These are phyloP conservation scores for Malurus alboscapulatus DNA, from an alignment of 2,113 vertebrate species.

Conservation along the genomic window DNA sequence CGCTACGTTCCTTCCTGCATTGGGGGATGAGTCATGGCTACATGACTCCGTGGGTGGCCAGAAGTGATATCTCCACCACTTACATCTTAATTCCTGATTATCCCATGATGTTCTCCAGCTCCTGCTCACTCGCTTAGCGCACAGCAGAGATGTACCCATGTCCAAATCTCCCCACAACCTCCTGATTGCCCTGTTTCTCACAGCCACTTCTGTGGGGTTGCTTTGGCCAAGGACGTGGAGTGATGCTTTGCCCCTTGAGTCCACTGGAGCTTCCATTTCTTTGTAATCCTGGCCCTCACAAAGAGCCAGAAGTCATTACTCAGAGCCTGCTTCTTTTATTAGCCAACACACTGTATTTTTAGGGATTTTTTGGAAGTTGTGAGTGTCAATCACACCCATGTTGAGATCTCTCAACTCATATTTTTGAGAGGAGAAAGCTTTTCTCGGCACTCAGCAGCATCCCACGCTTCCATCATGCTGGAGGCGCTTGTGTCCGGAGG, in stretches of 20 bases:
- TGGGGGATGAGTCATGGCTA: slow-evolving; percentile 56
- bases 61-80: slow-evolving; percentile 51
- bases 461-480: not conserved
- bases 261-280: not conserved
- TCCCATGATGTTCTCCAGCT: slow-evolving; percentile 58
- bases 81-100: slow-evolving; percentile 51
- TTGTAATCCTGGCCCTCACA: not conserved
- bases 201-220: rapidly evolving
- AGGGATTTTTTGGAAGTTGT: not conserved
- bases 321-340: slow-evolving; percentile 42
- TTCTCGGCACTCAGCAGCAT: not conserved
- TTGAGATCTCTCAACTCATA: not conserved
- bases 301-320: not conserved
- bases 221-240: not conserved
- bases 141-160: not conserved
- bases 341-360: not conserved
- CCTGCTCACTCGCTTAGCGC: not conserved
- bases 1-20: slow-evolving; percentile 36
- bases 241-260: not conserved
- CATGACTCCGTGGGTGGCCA: slow-evolving; percentile 64
- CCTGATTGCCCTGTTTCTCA: not conserved
- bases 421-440: not conserved
- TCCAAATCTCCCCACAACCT: not conserved
- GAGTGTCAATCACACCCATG: not conserved
- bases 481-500: not conserved